Evolutionary conservation across 1,140 invertebrate genomes (phyloP), one percentile per base, ranked within the genome.

Genomic region (Aporrectodea caliginosa): DNA sequence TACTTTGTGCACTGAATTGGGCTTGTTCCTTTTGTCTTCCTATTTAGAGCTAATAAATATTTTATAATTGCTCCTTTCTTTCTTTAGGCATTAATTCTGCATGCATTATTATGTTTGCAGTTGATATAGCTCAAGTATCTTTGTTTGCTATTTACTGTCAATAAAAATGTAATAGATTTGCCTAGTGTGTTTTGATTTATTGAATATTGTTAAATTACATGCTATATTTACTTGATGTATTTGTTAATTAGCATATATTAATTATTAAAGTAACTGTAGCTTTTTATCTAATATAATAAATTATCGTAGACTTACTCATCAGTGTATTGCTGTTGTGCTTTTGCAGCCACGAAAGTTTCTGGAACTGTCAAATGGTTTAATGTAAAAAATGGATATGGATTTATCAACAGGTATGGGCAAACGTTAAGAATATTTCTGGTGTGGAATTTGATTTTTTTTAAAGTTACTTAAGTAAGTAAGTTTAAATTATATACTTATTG

Each of bases 281-380:
- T 58, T 58, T 58, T 58, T 22, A 6, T 6, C 22, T 58, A 22
- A 58, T 22, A 58, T 58, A 58, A 22, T 12, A 22, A 58, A 58
- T 58, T 6, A 12, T 22, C 43, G 22, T 58, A 22, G 6, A 12
- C 6, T 58, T 58, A 12, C 43, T 58, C 43, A n/a, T 58, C 6
- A 58, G 6, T 6, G 43, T 12, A 22, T 58, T 58, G 43, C 22
- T 58, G 6, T 58, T 58, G 6, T 58, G 22, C 22, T 58, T 72
- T 75, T 75, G 16, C 34, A 72, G 77, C 34, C 27, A 69, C 27
- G 0, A 78, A 33, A 35, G 58, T 78, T 30, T 93, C 92, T 87
- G 95, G 95, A 86, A 94, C 93, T 84, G 95, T 97, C n/a, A 97
- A 97, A 90, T 97, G 95, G 95, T 98, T 98, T 91, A 98, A 98